These are phyloP conservation scores for Orchesella cincta DNA, from an alignment of 1,140 invertebrate species.

Conservation along the genomic window DNA sequence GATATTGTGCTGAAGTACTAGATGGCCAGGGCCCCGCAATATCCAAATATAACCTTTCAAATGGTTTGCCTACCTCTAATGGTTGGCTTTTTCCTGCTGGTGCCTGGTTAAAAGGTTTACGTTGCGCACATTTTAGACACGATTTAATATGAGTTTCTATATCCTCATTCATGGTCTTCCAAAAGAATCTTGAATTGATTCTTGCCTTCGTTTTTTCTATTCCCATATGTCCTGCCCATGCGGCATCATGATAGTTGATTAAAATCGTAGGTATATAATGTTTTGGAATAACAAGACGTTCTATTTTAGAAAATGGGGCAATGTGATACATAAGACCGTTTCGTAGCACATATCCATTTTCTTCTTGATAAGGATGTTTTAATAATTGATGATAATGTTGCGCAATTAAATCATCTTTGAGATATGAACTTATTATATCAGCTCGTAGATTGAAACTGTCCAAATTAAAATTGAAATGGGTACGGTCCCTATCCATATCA, in stretches of 20 bases:
- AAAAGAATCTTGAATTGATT: background rate
- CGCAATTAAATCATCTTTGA: too few species aligned
- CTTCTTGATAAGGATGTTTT: too few species aligned
- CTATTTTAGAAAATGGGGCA: too few species aligned
- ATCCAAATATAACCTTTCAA: conserved; percentile 59
- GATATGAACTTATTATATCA: too few species aligned
- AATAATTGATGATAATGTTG: too few species aligned
- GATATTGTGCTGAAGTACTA: conserved; percentile 50
- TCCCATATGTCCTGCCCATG: conserved; percentile 4
- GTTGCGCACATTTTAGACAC: conserved; percentile 14
- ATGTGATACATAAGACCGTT: background rate
- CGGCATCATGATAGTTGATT: background rate
- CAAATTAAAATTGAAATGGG: too few species aligned
- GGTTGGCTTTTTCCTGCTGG: conserved; percentile 1
- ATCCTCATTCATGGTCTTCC: background rate
- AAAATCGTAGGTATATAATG: conserved; percentile 6
- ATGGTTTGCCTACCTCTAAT: conserved; percentile 40
- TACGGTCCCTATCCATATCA: too few species aligned
- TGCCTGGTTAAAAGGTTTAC: conserved; percentile 14
- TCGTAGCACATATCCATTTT: too few species aligned
- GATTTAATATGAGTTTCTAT: conserved; percentile 9
- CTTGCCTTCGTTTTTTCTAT: background rate
- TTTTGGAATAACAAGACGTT: background rate
- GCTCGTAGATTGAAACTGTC: too few species aligned
- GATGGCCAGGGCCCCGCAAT: conserved; percentile 56